These are phyloP conservation scores for Elaphurus davidianus DNA, from an alignment of 2,113 vertebrate species.

Conservation along the genomic window DNA sequence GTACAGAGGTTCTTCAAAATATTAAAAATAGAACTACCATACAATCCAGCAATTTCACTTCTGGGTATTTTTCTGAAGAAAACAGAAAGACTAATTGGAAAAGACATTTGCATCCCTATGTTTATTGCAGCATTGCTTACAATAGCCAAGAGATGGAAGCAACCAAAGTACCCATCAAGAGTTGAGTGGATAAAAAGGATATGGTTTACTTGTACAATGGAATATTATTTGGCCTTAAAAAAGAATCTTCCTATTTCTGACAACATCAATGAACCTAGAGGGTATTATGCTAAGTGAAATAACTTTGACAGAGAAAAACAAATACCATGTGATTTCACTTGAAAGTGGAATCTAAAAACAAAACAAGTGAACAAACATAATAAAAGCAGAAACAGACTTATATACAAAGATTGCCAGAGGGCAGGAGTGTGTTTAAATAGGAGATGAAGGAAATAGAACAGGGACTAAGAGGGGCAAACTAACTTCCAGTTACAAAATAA, in stretches of 20 bases:
- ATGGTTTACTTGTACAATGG: background rate
- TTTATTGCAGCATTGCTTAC: background rate
- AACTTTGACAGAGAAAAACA: background rate
- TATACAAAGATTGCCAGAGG: background rate
- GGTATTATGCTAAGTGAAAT: background rate
- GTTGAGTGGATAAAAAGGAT: background rate
- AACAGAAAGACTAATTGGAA: background rate
- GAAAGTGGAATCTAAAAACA: background rate
- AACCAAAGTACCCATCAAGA: background rate
- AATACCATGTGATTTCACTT: background rate
- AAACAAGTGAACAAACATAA: background rate
- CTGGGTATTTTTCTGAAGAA: background rate
- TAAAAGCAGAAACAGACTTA: background rate
- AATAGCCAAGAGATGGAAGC: background rate
- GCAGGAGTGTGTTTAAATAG: accelerated
- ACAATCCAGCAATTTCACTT: background rate
- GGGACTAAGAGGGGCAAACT: background rate
- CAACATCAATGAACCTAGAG: background rate
- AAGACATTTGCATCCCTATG: background rate
- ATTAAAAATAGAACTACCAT: background rate
- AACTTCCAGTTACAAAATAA: background rate
- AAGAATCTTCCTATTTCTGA: background rate
- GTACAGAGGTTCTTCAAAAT: background rate
- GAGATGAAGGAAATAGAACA: background rate
- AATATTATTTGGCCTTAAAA: background rate